Conservation (phyloP, 2,113 vertebrate species). For the Donacobius atricapilla region DNA sequence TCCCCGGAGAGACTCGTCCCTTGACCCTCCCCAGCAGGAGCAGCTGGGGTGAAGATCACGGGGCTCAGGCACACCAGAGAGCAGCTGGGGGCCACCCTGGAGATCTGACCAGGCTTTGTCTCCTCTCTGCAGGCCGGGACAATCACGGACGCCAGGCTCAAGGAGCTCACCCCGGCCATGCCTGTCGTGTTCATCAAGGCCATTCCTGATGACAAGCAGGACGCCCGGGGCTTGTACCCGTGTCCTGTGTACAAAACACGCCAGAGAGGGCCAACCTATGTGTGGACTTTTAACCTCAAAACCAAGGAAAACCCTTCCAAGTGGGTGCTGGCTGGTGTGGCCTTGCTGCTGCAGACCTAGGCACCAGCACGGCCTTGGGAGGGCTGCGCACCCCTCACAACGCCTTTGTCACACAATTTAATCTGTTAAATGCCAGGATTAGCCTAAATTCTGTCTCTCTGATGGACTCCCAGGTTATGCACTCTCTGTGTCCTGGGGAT, state of each 20-base stretch:
- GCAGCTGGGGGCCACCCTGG: not conserved
- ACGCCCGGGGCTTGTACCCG: constrained; percentile 75
- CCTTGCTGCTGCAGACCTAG: constrained; percentile 87
- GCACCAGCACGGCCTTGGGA: not conserved
- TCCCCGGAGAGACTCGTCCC: not conserved
- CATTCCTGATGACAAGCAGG: constrained; percentile 84
- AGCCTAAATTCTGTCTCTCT: not conserved
- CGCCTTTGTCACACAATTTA: not conserved
- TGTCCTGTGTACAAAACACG: constrained; percentile 92
- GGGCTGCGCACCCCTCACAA: fast-evolving
- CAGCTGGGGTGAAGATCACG: not conserved
- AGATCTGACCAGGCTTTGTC: not conserved
- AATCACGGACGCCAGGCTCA: constrained; percentile 83
- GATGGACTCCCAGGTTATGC: not conserved
- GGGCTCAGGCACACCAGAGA: fast-evolving
- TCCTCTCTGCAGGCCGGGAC: constrained; percentile 75
- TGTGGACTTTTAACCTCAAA: constrained; percentile 95
- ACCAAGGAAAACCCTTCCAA: constrained; percentile 88
- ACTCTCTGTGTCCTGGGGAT: no score
- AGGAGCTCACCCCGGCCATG: constrained; percentile 87
- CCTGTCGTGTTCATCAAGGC: constrained; percentile 90
- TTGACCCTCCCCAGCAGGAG: not conserved
- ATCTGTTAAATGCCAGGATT: not conserved
- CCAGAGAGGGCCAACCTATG: constrained; percentile 87
- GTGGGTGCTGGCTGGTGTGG: constrained; percentile 92